Evolutionary conservation across 2,797 vertebrate genomes (phyloP).

Genomic region (Periophthalmus magnuspinnatus): DNA sequence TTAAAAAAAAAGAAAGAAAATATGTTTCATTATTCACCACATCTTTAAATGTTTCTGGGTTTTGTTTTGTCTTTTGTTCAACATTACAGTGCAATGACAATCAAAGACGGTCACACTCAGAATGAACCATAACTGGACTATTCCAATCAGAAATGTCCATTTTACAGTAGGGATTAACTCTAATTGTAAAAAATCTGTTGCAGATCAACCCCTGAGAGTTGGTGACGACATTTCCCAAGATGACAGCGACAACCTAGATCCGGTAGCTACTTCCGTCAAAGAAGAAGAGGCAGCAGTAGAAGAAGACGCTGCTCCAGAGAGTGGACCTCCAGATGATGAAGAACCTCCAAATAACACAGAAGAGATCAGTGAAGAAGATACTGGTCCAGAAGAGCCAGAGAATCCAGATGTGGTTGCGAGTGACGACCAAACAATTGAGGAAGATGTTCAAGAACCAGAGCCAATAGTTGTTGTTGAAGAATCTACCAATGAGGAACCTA

Average conservation of each 20-base stretch:
- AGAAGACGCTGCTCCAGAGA: background rate
- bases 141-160: background rate
- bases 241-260: background rate
- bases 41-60: too few species aligned
- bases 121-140: background rate
- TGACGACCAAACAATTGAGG: constrained; percentile 9
- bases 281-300: background rate
- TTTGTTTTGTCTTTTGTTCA: too few species aligned
- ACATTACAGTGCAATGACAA: too few species aligned
- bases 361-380: background rate
- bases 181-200: constrained; percentile 7
- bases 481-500: constrained; percentile 1
- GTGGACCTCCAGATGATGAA: background rate
- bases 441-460: constrained; percentile 3
- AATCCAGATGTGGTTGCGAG: background rate
- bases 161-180: background rate
- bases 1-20: too few species aligned
- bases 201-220: constrained; percentile 12
- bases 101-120: background rate
- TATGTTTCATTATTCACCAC: too few species aligned
- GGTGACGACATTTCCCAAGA: constrained; percentile 1
- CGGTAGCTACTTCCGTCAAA: background rate
- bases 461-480: background rate
- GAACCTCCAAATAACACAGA: background rate
- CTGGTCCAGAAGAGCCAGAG: background rate